Conservation (phyloP, 2,797 vertebrate species). For the Myiotriccus ornatus region DNA sequence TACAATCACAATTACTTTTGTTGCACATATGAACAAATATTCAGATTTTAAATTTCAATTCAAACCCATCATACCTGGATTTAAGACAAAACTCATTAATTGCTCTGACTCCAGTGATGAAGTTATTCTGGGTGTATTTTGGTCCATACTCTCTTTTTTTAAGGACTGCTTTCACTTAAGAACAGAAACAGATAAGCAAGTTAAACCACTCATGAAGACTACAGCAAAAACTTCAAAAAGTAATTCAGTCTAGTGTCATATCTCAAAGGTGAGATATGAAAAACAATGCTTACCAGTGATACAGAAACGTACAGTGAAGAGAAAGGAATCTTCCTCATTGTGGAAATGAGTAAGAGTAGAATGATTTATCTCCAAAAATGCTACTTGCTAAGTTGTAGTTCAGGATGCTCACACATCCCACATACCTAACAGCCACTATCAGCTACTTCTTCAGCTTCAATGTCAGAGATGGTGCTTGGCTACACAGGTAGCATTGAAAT, state of each 20-base stretch:
- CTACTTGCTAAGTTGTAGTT: not conserved
- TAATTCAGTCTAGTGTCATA: not conserved
- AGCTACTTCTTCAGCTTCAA: not conserved
- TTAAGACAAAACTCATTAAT: constrained; percentile 99
- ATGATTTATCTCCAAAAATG: not conserved
- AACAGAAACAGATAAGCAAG: not conserved
- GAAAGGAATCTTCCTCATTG: not conserved
- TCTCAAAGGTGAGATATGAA: not conserved
- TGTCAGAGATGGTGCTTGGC: not conserved
- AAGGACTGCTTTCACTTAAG: constrained; percentile 92
- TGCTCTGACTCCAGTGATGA: constrained; percentile 97
- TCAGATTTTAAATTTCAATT: not conserved
- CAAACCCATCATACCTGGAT: constrained; percentile 82
- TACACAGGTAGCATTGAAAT: not conserved
- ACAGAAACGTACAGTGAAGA: not conserved
- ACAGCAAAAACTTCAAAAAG: not conserved
- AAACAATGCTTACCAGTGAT: not conserved
- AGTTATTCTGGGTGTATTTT: constrained; percentile 97
- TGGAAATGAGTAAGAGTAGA: not conserved
- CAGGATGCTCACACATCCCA: not conserved
- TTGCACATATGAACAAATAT: not conserved
- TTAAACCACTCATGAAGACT: not conserved
- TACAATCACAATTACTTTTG: not conserved
- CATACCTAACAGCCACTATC: not conserved
- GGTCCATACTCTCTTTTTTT: constrained; percentile 97